A percentile compares a stretch with the other conserved stretches of the same genome.
phyloP scores from a whole-genome alignment of 1,140 invertebrate species.

The Theocolax elegans region DNA sequence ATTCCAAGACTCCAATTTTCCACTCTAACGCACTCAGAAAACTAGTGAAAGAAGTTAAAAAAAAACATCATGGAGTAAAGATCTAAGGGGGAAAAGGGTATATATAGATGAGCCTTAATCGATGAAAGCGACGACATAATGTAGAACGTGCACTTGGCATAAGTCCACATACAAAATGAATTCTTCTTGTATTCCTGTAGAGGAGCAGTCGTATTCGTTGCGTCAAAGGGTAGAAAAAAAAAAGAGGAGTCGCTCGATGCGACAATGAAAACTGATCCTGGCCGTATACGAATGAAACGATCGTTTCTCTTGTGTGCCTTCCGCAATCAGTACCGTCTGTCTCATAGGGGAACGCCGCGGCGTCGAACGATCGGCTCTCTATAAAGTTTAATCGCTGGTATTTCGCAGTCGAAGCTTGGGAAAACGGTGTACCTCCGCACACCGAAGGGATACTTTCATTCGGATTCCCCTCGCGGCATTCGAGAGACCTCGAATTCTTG shows the following conservation, averaged over 20 bases:
- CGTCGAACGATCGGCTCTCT: conserved; percentile 39
- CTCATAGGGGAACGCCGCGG: conserved; percentile 4
- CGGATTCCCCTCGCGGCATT: too few species aligned
- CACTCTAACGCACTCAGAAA: too few species aligned
- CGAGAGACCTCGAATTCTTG: too few species aligned
- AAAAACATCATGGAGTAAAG: too few species aligned
- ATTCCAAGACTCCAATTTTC: too few species aligned
- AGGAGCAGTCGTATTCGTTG: neutral
- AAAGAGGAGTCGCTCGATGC: neutral
- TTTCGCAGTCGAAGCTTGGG: conserved; percentile 41
- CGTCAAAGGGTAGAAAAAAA: neutral
- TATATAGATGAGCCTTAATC: neutral
- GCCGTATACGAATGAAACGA: conserved; percentile 41
- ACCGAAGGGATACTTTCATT: too few species aligned
- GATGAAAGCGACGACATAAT: conserved; percentile 3
- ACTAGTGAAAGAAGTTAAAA: too few species aligned
- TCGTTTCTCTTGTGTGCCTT: conserved; percentile 39
- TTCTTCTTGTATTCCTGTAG: too few species aligned
- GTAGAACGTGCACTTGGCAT: conserved; percentile 19
- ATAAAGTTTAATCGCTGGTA: conserved; percentile 57
- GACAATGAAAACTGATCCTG: conserved; percentile 32
- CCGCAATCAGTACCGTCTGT: conserved; percentile 47
- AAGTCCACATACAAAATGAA: conserved; percentile 31
- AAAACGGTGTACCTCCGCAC: conserved; percentile 21
- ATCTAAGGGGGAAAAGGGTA: neutral